Base-by-base conservation (phyloP, 2,113 vertebrate genomes). In the Romanogobio albipinnatus region DNA sequence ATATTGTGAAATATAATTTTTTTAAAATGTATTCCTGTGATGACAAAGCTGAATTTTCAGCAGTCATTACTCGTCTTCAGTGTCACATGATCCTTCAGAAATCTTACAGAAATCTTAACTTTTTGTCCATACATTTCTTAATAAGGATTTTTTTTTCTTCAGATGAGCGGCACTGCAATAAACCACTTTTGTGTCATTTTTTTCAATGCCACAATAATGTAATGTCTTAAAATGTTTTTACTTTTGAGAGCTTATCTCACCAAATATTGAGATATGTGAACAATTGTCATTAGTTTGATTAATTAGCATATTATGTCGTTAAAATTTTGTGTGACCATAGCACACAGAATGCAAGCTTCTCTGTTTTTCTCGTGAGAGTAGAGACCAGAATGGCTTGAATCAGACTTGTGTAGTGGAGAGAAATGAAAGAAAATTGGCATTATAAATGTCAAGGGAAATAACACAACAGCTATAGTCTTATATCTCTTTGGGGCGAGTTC, bases 381-480 rank as follows among this genome's bases (percentile, higher is more conserved):
- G 36, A 61, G 76, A 78, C 76, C 19, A 78, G 3, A 78, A 61
- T 3, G 13, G 6, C 5, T 24, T 5, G 22, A 39, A 59, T 78
- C 53, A 78, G 33, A 39, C 33, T 78, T 24, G 53, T 77, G 76
- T 10, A 78, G 53, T 78, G 11, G 26, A 64, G 58, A 62, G 77
- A 62, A 62, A 26, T 61, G 53, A 61, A 78, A 78, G 76, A 26
- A 45, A 78, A 61, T 3, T 45, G n/a, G 76, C 39, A 45, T 62
- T 62, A 62, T 45, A 79, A 45, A 79, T 79, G 39, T 79, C 58
- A 79, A 17, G 58, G 76, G 76, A 79, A 79, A 79, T 79, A 79
- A 47, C 76, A 79, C 36, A 62, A 43, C 58, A 47, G 39, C 70
- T 62, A 39, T 59, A 17, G 56, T 79, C 33, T 9, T 47, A 62